phyloP scores from a whole-genome alignment of 2,888 invertebrate genomes.

The Ennomos quercinarius region DNA sequence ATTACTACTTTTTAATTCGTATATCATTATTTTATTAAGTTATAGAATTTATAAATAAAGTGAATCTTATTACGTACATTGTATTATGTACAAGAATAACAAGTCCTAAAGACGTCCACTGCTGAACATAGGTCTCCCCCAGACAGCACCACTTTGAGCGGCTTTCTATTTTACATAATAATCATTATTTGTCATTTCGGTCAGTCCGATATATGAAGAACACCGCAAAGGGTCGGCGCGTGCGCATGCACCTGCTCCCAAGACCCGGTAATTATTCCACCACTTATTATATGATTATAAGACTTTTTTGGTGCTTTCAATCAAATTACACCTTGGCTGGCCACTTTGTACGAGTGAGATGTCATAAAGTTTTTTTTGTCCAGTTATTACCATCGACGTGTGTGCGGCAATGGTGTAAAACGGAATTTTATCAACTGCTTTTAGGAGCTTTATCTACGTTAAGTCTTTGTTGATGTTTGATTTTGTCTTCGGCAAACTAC shows the following conservation, averaged over 20 bases:
- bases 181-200: constrained; percentile 62
- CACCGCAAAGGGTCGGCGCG: constrained; percentile 57
- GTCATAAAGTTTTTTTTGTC: constrained; percentile 77
- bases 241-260: constrained; percentile 78
- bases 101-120: too few species aligned
- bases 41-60: too few species aligned
- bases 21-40: not conserved
- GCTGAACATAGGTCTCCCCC: too few species aligned
- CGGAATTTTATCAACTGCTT: constrained; percentile 57
- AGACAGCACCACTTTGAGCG: too few species aligned
- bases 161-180: constrained; percentile 45
- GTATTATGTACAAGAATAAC: constrained; percentile 3
- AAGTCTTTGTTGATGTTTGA: constrained; percentile 1
- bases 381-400: constrained; percentile 58
- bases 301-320: constrained; percentile 85
- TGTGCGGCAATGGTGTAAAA: constrained; percentile 74
- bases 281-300: constrained; percentile 84
- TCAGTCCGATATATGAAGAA: constrained; percentile 45
- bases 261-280: constrained; percentile 82
- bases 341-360: constrained; percentile 81
- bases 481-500: constrained; percentile 3
- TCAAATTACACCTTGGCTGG: constrained; percentile 84
- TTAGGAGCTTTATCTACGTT: constrained; percentile 18
- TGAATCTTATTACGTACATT: too few species aligned
- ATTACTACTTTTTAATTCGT: not conserved